Evolutionary conservation across 1,140 invertebrate genomes (phyloP), one percentile per base, ranked within the genome.

Genomic region (Battus philenor): DNA sequence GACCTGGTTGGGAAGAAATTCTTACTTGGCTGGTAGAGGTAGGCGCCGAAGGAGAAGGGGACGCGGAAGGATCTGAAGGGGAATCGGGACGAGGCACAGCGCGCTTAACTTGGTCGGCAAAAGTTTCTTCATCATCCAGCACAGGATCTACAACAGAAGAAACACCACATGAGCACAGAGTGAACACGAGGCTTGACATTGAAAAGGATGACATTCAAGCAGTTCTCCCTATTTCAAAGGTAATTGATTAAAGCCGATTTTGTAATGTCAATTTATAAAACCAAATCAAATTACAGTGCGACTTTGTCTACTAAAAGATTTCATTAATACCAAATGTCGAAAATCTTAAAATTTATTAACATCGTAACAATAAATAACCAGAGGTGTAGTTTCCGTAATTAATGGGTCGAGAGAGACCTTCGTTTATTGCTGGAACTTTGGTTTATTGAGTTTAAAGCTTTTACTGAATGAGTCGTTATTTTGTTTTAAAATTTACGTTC

Each of bases 201-300:
- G 94, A 97, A 68, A 97, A 97, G 78, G 96, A 98, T 75, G 94
- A 97, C 68, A 95, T 97, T 24, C 95, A 98, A 83, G 94, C 95
- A 1, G 95, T 98, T 15, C 87, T 98, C 13, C 95, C 96, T 3
- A 97, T 98, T 69, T 95, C 96, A 20, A 98, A 98, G 92, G 95
- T 96, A 26, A 27, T 9, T 27, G n/a, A 87, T 81, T 67, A 51
- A 9, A 3, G 2, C 9, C 32, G 5, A 36, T 17, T 6, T n/a
- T 8, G 11, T 46, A 29, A 11, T 13, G 16, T 33, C 11, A 22
- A 22, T 22, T 22, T 30, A 2, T 30, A 30, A 4, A 9, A 8
- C 16, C 15, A 33, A 33, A 33, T n/a, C 11, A 15, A 8, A 2
- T 22, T 4, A 22, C 3, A 22, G 20, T 4, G 20, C 3, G 20